Evolutionary conservation across 2,888 invertebrate species (phyloP), one percentile per base, ranked within the genome.

Genomic region (Pachycephus smyrnensis): DNA sequence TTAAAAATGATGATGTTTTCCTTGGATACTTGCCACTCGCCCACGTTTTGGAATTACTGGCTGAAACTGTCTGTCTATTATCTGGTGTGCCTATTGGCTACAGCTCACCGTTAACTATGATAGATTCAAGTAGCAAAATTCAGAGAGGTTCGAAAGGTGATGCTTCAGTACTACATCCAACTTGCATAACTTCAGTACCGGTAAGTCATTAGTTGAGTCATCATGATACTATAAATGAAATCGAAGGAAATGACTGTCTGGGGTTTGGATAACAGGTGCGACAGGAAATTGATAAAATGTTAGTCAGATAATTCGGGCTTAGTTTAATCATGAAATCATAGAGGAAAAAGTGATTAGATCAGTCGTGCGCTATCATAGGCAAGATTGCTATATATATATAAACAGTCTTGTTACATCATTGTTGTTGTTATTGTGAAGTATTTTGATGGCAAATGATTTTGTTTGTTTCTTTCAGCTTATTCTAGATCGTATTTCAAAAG

Each of bases 21-120:
- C 96, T 99, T 91, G 99, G 97, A 78, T 99, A 98, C 93, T 94
- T 99, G 84, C 99, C 99, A 35, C 93, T 99, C 79, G 99, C 99
- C 37, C 99, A 99, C 92, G 98, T 99, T 1, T 97, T 99, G 89
- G 99, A 99, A 92, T 93, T 99, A 85, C 94, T 98, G 77, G 97
- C 97, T n/a, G 98, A 96, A 92, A 95, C 95, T 86, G 94, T 97
- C 75, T 97, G 97, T 88, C 93, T 98, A 79, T 92, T 96, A 76
- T 95, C 95, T 88, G 98, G 98, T 32, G 96, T 98, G 69, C 95
- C 97, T 1, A 98, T 99, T 88, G 99, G 99, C 4, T 99, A 99
- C 92, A 98, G 98, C 0, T 98, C 98, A 0, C 97, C 99, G 0
- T 93, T 98, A 79, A 99, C 99, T 0, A 95, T 98, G 94, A 94